These are phyloP conservation scores for Lasioglossum vierecki DNA, from an alignment of 2,888 invertebrate species.

Conservation along the genomic window DNA sequence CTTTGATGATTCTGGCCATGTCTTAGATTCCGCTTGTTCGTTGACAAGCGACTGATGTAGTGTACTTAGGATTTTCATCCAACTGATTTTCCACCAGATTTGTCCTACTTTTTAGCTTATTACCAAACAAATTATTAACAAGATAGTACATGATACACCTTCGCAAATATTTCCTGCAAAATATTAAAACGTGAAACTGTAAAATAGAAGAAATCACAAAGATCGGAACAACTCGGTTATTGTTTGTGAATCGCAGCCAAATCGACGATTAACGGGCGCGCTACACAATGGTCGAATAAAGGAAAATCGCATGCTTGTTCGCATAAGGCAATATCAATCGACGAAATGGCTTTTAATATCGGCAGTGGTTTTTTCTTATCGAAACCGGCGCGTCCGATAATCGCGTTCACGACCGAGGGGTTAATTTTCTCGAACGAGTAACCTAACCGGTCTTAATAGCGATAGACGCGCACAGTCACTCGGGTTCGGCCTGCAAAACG, in stretches of 20 bases:
- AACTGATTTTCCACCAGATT: too few species aligned
- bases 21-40: background rate
- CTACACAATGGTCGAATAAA: background rate
- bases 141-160: background rate
- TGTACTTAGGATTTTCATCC: too few species aligned
- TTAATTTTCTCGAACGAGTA: constrained; percentile 31
- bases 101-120: too few species aligned
- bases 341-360: background rate
- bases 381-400: background rate
- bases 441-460: constrained; percentile 17
- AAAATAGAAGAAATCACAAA: too few species aligned
- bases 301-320: background rate
- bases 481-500: constrained; percentile 2
- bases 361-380: background rate
- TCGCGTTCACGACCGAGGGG: constrained; percentile 1
- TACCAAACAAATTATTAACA: too few species aligned
- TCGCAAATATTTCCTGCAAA: background rate
- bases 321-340: background rate
- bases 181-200: background rate
- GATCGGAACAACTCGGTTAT: background rate
- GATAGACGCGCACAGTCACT: background rate
- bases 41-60: background rate
- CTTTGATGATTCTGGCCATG: background rate
- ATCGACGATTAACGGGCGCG: background rate
- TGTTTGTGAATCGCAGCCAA: too few species aligned